A percentile compares a stretch with the other conserved stretches of the same genome.
These are phyloP conservation scores for Cerastis leucographa DNA, from an alignment of 2,888 invertebrate genomes.

Conservation along the genomic window DNA sequence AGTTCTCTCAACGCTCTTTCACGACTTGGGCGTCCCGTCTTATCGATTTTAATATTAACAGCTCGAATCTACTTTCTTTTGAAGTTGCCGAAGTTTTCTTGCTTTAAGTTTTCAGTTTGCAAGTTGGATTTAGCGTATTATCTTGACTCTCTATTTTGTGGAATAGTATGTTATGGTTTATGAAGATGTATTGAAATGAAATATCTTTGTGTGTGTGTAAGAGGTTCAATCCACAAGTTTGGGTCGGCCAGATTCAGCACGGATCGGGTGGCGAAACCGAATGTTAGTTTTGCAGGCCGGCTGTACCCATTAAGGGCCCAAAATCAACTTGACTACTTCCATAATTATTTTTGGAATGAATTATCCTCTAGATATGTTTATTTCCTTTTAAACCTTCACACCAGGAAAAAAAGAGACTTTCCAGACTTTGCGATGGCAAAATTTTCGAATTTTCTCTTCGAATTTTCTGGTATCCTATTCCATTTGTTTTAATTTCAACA, in stretches of 20 bases:
- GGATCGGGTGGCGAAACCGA: background rate
- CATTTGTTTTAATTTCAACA: background rate
- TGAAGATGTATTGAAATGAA: background rate
- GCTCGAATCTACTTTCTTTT: conserved; percentile 38
- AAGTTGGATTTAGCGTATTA: conserved; percentile 24
- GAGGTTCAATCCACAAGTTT: background rate
- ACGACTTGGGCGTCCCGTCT: conserved; percentile 28
- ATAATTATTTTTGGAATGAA: background rate
- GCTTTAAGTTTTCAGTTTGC: conserved; percentile 24
- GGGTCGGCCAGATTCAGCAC: background rate
- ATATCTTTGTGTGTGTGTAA: background rate
- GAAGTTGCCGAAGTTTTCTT: conserved; percentile 46
- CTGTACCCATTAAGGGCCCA: background rate
- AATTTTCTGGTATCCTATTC: background rate
- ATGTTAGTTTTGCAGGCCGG: background rate
- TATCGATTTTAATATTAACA: conserved; percentile 69
- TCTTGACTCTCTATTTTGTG: background rate
- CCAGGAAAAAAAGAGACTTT: background rate
- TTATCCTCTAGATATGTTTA: background rate
- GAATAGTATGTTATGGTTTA: background rate
- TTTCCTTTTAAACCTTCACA: background rate
- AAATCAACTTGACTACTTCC: background rate
- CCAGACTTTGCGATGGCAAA: too few species aligned
- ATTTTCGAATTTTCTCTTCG: background rate
- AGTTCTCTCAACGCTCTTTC: conserved; percentile 40